Evolutionary conservation across 2,113 vertebrate species (phyloP), one percentile per base, ranked within the genome.

Genomic region (Indri indri): DNA sequence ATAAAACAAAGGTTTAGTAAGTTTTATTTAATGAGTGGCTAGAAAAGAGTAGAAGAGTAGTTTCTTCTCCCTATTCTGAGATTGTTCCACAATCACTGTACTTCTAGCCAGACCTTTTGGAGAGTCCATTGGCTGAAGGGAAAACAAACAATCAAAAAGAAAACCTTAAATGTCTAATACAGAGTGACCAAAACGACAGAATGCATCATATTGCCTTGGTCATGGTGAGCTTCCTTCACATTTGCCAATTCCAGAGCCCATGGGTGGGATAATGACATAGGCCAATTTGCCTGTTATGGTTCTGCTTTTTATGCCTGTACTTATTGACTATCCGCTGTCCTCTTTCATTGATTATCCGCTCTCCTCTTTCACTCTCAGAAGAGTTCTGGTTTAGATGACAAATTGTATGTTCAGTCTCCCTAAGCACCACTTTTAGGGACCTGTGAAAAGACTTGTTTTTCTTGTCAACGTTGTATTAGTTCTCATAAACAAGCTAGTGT

Each of bases 401-500:
- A 85, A 77, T 42, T 76, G 42, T 25, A 30, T 47, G 40, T 4
- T 74, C 76, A 45, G 2, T 89, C 30, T 92, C 45, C 34, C 20
- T 63, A 73, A 77, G 47, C 52, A 45, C 22, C 18, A 84, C 73
- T 81, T 70, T 88, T 70, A 71, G 10, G 27, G 45, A 84, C 70
- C 81, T 50, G 13, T 91, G 27, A 70, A 71, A 90, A 93, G 6
- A 66, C 16, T 79, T 20, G 32, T 23, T 63, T 16, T 84, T n/a
- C 50, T 65, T 40, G 9, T 82, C 10, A 10, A 66, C 34, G 7
- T 63, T 80, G 16, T 50, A 59, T 61, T 88, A 23, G 14, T 94
- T 91, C 87, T 40, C 23, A 71, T 95, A 96, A 98, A 76, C 61
- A 91, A 97, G 71, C 82, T 95, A 66, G 94, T 95, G 45, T 57